These are phyloP conservation scores for Mycteria americana DNA, from an alignment of 2,797 vertebrate species.

Conservation along the genomic window DNA sequence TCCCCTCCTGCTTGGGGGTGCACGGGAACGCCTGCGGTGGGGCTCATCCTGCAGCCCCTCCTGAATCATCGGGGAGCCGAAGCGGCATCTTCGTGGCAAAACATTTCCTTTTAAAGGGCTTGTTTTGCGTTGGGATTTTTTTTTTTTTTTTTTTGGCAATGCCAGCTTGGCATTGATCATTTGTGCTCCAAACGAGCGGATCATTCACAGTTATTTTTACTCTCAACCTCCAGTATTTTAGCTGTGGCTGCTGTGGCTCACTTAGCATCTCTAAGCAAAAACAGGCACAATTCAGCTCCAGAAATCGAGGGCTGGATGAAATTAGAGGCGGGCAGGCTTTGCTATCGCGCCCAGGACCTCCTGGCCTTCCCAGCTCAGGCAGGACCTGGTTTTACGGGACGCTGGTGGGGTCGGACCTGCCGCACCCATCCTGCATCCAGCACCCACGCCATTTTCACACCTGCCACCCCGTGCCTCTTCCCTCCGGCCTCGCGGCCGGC, in stretches of 20 bases:
- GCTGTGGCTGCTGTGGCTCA: neutral
- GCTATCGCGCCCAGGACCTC: neutral
- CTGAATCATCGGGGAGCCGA: neutral
- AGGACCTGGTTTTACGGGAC: neutral
- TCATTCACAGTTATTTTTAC: neutral
- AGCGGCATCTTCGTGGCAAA: neutral
- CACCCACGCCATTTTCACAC: neutral
- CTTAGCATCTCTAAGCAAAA: neutral
- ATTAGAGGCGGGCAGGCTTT: neutral
- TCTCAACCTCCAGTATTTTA: neutral
- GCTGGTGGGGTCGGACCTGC: neutral
- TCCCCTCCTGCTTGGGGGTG: rapidly evolving
- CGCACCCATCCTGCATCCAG: neutral
- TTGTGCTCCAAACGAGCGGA: neutral
- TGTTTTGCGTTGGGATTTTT: neutral
- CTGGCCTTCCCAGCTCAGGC: neutral
- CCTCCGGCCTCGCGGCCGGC: rapidly evolving
- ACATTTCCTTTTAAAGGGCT: conserved; percentile 3
- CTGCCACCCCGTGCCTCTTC: neutral
- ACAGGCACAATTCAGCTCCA: neutral
- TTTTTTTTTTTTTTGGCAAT: neutral
- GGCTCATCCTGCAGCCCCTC: neutral
- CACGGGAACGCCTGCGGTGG: rapidly evolving
- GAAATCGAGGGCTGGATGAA: neutral
- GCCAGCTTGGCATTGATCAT: neutral